A percentile compares a stretch with the other conserved stretches of the same genome.
Evolutionary conservation across 2,113 vertebrate species (phyloP).

Genomic region (Cygnus buccinator): DNA sequence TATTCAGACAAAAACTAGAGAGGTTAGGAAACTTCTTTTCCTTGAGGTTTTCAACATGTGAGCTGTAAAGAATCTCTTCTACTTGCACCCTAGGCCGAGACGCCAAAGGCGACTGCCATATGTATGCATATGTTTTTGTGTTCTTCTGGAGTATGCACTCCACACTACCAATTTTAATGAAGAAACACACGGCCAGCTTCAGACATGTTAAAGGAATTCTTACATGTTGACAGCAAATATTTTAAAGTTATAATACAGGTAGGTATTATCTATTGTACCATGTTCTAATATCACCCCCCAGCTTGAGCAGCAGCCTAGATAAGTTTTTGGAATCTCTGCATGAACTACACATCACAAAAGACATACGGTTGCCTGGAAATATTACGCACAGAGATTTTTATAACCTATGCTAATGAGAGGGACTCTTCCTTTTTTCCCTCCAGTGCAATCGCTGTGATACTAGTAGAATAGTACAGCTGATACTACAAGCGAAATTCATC

Average conservation of each 20-base stretch:
- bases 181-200: not conserved
- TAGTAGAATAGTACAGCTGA: not conserved
- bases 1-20: not conserved
- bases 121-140: not conserved
- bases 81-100: not conserved
- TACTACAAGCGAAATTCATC: not conserved
- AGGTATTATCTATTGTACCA: not conserved
- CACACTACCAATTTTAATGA: not conserved
- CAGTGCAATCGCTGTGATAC: fast-evolving
- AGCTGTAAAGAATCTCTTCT: not conserved
- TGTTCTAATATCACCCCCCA: not conserved
- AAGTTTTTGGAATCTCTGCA: not conserved
- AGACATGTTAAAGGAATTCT: not conserved
- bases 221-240: fast-evolving
- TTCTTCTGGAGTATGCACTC: not conserved
- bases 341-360: not conserved
- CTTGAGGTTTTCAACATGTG: not conserved
- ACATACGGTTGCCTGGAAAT: not conserved
- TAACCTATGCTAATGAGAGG: fast-evolving
- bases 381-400: not conserved
- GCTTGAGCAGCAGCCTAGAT: not conserved
- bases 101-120: not conserved
- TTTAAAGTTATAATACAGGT: not conserved
- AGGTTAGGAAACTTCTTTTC: not conserved
- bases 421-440: not conserved